Percentiles rank a stretch among this genome's conserved stretches.
These are phyloP conservation scores for Melierax canorus DNA, from an alignment of 2,113 vertebrate genomes.

Conservation along the genomic window DNA sequence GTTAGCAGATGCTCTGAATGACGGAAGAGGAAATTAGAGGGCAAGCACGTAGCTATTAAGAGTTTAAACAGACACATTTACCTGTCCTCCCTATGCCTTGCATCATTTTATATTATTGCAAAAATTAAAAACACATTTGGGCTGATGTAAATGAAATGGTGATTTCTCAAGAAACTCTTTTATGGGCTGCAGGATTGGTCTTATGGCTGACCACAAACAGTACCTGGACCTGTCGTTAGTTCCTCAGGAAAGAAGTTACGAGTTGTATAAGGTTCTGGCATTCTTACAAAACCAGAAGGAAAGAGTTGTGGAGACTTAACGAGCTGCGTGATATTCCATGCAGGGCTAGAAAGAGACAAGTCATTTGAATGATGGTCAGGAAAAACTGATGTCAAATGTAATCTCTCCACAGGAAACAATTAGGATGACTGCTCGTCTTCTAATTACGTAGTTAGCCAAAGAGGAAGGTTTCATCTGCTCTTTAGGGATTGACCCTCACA, in stretches of 20 bases:
- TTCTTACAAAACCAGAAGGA: slow-evolving; percentile 18
- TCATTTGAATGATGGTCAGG: background rate
- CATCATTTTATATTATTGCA: background rate
- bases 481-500: background rate
- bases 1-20: background rate
- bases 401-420: background rate
- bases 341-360: background rate
- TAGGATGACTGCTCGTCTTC: background rate
- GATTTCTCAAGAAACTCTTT: background rate
- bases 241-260: background rate
- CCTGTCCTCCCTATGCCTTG: background rate
- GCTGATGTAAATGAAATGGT: background rate
- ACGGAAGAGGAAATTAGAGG: background rate
- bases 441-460: background rate
- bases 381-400: background rate
- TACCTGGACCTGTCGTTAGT: slow-evolving; percentile 1
- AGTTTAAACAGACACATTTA: background rate
- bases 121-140: background rate
- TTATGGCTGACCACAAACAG: background rate
- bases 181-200: background rate
- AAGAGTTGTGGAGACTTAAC: background rate
- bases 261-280: slow-evolving; percentile 17
- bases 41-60: background rate
- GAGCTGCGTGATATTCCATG: background rate
- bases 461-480: background rate